These are phyloP conservation scores for Melinaea marsaeus DNA, from an alignment of 2,888 invertebrate genomes.

Conservation along the genomic window DNA sequence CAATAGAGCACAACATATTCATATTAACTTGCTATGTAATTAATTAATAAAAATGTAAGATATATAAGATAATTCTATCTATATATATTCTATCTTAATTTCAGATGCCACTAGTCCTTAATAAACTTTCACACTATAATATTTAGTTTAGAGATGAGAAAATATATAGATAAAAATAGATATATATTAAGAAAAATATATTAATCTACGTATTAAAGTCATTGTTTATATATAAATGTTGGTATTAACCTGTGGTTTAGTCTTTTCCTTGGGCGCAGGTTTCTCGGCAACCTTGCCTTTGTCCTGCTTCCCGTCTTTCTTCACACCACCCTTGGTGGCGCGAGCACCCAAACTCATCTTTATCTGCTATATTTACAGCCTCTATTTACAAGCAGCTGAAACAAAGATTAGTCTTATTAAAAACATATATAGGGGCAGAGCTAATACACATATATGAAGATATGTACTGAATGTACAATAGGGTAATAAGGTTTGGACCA, in stretches of 20 bases:
- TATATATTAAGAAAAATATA: not conserved
- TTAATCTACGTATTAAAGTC: not conserved
- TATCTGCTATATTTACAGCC: conserved; percentile 85
- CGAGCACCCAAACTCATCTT: conserved; percentile 84
- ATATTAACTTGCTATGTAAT: too few relatives aligned
- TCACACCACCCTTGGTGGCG: conserved; percentile 83
- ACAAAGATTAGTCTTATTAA: conserved; percentile 48
- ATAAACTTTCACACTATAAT: too few relatives aligned
- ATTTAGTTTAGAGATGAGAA: too few relatives aligned
- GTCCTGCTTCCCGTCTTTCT: conserved; percentile 73
- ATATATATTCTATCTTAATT: too few relatives aligned
- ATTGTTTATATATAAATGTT: not conserved
- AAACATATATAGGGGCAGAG: not conserved
- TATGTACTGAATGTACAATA: too few relatives aligned
- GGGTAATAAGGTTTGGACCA: too few relatives aligned
- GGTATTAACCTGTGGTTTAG: conserved; percentile 70
- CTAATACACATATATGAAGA: too few relatives aligned
- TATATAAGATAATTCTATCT: too few relatives aligned
- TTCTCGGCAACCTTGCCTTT: conserved; percentile 79
- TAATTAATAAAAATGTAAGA: too few relatives aligned
- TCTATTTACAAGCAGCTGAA: conserved; percentile 87
- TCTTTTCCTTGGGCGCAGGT: conserved; percentile 74
- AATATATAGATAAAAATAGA: too few relatives aligned
- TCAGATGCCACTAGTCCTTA: too few relatives aligned
- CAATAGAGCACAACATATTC: too few relatives aligned